Conservation (phyloP, 2,888 invertebrate genomes). For the Ceratothoa steindachneri region DNA sequence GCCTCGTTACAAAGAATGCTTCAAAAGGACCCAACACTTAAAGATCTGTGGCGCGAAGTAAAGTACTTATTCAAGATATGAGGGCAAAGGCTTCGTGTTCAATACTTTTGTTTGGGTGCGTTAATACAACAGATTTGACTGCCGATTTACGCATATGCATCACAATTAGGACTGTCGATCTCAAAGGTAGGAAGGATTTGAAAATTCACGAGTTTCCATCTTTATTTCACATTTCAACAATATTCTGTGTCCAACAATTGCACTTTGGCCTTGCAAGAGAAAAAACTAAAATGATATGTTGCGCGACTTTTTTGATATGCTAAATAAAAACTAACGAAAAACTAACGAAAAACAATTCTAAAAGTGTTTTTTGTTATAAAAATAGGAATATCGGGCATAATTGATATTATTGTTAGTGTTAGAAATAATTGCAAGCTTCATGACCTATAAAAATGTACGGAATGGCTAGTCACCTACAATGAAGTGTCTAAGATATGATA, state of each 20-base stretch:
- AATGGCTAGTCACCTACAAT: background rate
- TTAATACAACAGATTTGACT: too few relatives aligned
- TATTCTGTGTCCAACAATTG: background rate
- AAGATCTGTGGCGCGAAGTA: too few relatives aligned
- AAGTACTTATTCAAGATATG: too few relatives aligned
- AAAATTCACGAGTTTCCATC: too few relatives aligned
- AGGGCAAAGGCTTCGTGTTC: too few relatives aligned
- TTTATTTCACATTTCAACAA: constrained; percentile 10
- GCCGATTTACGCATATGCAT: too few relatives aligned
- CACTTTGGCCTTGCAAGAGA: background rate
- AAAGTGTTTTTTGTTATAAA: background rate
- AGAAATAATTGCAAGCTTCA: background rate
- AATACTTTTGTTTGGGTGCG: too few relatives aligned
- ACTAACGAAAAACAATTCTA: background rate
- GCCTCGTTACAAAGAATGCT: too few relatives aligned
- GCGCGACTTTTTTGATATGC: background rate
- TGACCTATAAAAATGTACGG: background rate
- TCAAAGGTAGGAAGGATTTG: too few relatives aligned
- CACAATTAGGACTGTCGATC: too few relatives aligned
- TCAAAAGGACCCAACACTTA: too few relatives aligned
- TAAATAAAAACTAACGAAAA: too few relatives aligned
- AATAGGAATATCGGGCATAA: background rate
- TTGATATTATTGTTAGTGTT: background rate
- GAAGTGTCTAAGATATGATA: background rate
- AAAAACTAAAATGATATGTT: constrained; percentile 2